phyloP scores from a whole-genome alignment of 2,797 vertebrate species.

The Hipposideros larvatus region DNA sequence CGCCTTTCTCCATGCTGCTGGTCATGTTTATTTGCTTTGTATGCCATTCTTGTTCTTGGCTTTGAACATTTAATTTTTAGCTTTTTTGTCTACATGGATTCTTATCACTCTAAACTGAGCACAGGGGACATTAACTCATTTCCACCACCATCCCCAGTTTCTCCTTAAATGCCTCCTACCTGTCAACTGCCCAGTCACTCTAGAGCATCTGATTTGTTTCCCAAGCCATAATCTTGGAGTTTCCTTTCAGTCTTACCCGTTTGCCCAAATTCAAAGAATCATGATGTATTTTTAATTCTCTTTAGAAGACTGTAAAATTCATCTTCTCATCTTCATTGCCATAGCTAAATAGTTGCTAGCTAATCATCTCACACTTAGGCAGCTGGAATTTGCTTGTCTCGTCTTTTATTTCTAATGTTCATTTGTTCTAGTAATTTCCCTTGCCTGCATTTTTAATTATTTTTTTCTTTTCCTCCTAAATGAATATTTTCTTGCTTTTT shows the following conservation, averaged over 20 bases:
- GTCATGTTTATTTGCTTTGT: slow-evolving; percentile 73
- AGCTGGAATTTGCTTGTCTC: slow-evolving; percentile 62
- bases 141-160: slow-evolving; percentile 51
- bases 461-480: slow-evolving; percentile 52
- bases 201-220: slow-evolving; percentile 54
- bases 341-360: slow-evolving; percentile 56
- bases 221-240: slow-evolving; percentile 34
- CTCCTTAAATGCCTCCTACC: slow-evolving; percentile 20
- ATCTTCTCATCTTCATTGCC: slow-evolving; percentile 61
- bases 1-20: slow-evolving; percentile 67
- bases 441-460: slow-evolving; percentile 26
- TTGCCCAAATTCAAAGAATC: slow-evolving; percentile 60
- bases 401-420: slow-evolving; percentile 58
- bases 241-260: slow-evolving; percentile 65
- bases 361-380: slow-evolving; percentile 54
- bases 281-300: slow-evolving; percentile 68
- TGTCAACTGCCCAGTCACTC: slow-evolving; percentile 60
- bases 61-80: slow-evolving; percentile 69
- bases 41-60: slow-evolving; percentile 74
- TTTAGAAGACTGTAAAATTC: slow-evolving; percentile 56
- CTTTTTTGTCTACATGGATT: slow-evolving; percentile 67
- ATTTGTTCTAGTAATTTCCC: slow-evolving; percentile 61
- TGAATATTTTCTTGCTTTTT: slow-evolving; percentile 34
- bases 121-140: slow-evolving; percentile 77
- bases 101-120: slow-evolving; percentile 76